Percentiles rank a stretch among this genome's conserved stretches.
Conservation (phyloP, 2,797 vertebrate species). For the Chiloscyllium punctatum region DNA sequence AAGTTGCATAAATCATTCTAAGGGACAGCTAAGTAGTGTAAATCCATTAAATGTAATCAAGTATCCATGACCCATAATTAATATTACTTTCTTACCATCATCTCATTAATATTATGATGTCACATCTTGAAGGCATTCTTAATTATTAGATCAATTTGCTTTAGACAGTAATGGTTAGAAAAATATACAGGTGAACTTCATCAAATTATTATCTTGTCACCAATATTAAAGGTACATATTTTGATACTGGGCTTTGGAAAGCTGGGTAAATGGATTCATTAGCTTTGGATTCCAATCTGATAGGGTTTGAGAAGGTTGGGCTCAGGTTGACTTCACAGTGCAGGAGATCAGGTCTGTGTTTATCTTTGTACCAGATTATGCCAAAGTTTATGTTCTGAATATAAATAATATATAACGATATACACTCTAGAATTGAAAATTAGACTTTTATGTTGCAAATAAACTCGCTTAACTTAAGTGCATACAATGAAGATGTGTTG, state of each 20-base stretch:
- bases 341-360: conserved; percentile 1
- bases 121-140: conserved; percentile 21
- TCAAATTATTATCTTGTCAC: neutral
- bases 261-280: neutral
- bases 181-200: conserved; percentile 24
- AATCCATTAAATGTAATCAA: conserved; percentile 21
- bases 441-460: neutral
- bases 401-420: neutral
- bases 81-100: conserved; percentile 16
- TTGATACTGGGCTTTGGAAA: neutral
- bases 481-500: neutral
- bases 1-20: neutral
- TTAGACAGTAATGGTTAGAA: neutral
- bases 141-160: conserved; percentile 26
- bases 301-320: neutral
- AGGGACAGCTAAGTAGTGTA: conserved; percentile 13
- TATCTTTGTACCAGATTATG: neutral
- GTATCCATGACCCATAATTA: conserved; percentile 34
- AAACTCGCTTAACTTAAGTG: neutral
- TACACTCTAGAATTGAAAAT: neutral
- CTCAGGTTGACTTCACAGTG: neutral
- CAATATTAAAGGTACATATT: neutral
- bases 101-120: conserved; percentile 31
- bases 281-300: neutral
- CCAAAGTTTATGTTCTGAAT: neutral